These are phyloP conservation scores for Tangara arthus DNA, from an alignment of 2,797 vertebrate species.

Conservation along the genomic window DNA sequence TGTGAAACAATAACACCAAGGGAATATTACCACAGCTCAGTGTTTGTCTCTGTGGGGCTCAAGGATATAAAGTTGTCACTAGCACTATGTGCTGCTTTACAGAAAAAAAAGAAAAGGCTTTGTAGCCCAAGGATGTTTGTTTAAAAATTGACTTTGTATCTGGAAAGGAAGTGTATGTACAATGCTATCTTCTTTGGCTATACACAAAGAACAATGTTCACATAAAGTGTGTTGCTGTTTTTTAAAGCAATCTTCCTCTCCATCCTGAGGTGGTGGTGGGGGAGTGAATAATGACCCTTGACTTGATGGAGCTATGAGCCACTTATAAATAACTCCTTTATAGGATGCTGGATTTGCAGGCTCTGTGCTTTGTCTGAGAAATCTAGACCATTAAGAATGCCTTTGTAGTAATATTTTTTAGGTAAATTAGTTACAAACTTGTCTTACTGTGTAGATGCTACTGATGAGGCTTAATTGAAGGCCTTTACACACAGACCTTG, in stretches of 20 bases:
- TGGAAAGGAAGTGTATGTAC: conserved; percentile 61
- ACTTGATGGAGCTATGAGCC: neutral
- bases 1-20: neutral
- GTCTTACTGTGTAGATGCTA: neutral
- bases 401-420: neutral
- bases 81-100: neutral
- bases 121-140: conserved; percentile 61
- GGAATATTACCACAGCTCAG: neutral
- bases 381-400: neutral
- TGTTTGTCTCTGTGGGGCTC: neutral
- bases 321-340: neutral
- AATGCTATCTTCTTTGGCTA: conserved; percentile 48
- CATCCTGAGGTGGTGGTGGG: neutral
- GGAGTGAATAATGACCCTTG: neutral
- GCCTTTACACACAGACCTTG: neutral
- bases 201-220: neutral
- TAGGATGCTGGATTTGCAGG: neutral
- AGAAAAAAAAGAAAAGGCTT: neutral
- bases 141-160: conserved; percentile 55
- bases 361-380: neutral
- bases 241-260: neutral
- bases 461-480: neutral
- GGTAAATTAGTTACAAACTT: neutral
- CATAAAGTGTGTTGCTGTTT: neutral
- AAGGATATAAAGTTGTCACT: neutral